These are phyloP conservation scores for Aporrectodea caliginosa DNA, from an alignment of 1,140 invertebrate species.

Conservation along the genomic window DNA sequence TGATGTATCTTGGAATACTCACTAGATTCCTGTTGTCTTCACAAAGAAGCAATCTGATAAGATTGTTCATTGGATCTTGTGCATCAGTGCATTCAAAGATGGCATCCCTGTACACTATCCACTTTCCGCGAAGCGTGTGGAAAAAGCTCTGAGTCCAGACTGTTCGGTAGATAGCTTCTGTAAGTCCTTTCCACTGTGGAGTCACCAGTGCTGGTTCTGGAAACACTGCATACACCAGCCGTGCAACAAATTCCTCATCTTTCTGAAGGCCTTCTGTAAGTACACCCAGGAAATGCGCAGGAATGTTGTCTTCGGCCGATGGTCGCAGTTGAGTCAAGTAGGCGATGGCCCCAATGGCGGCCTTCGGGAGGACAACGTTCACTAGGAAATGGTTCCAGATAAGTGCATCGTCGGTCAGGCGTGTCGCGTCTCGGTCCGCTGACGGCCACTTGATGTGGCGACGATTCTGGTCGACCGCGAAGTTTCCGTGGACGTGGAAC, in stretches of 20 bases:
- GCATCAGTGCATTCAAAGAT: too few relatives aligned
- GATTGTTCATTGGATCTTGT: too few relatives aligned
- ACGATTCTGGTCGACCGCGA: constrained; percentile 24
- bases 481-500: constrained; percentile 28
- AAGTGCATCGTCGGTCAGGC: constrained; percentile 3
- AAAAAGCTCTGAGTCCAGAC: background rate
- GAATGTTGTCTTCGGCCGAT: background rate
- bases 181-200: background rate
- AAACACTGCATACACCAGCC: background rate
- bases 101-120: too few relatives aligned
- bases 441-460: constrained; percentile 25
- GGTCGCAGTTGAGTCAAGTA: background rate
- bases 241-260: background rate
- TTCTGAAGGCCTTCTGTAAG: background rate
- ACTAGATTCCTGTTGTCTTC: too few relatives aligned
- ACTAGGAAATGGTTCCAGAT: constrained; percentile 24
- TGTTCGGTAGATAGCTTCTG: background rate
- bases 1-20: too few relatives aligned
- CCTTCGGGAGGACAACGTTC: constrained; percentile 12
- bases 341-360: background rate
- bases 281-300: background rate
- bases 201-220: background rate
- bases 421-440: constrained; percentile 14
- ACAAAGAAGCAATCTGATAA: too few relatives aligned
- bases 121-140: too few relatives aligned